A percentile compares a stretch with the other conserved stretches of the same genome.
These are phyloP conservation scores for Hylia prasina DNA, from an alignment of 2,113 vertebrate genomes.

Conservation along the genomic window DNA sequence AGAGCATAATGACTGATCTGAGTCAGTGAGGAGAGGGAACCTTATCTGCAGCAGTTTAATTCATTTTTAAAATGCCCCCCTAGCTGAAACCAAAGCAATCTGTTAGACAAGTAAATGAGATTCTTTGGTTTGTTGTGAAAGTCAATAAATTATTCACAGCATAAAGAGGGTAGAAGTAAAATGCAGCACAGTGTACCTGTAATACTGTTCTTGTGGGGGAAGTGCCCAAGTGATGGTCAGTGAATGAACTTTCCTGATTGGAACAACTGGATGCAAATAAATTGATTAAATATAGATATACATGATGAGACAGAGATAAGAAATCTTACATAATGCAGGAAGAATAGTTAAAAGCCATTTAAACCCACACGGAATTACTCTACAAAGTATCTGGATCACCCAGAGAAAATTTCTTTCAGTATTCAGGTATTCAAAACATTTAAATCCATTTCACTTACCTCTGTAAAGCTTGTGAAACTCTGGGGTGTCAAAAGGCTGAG, in stretches of 20 bases:
- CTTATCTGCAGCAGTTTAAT: background rate
- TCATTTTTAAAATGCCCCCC: background rate
- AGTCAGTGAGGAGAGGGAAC: background rate
- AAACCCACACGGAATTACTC: background rate
- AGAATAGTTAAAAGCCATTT: background rate
- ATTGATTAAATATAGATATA: background rate
- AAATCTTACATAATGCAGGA: background rate
- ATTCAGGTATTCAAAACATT: background rate
- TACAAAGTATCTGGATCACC: background rate
- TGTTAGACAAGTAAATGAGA: background rate
- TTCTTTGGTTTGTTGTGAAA: background rate
- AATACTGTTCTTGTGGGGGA: constrained; percentile 88
- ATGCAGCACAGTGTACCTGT: constrained; percentile 77
- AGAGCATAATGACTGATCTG: background rate
- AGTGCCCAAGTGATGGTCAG: constrained; percentile 94
- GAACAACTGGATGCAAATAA: constrained; percentile 83
- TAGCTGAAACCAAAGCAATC: background rate
- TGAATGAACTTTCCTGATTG: constrained; percentile 91
- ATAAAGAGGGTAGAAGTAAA: background rate
- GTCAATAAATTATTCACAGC: background rate
- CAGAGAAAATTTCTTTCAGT: background rate
- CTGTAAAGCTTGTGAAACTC: constrained; percentile 91
- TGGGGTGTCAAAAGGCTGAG: constrained; percentile 90
- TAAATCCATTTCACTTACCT: constrained; percentile 72
- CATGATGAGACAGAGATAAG: background rate